These are phyloP conservation scores for Gandaritis pyraliata DNA, from an alignment of 2,888 invertebrate genomes.

Conservation along the genomic window DNA sequence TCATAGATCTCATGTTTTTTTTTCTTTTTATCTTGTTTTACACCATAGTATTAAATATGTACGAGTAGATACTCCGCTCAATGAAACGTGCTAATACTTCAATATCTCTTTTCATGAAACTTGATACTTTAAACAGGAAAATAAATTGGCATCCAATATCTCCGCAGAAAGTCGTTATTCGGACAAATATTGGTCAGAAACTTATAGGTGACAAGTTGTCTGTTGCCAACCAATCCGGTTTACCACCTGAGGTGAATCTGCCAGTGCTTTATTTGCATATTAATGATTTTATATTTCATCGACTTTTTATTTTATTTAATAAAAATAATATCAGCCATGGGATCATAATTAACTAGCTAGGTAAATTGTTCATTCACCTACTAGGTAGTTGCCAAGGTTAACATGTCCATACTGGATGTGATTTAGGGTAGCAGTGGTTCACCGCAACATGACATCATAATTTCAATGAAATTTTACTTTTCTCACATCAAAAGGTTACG, in stretches of 20 bases:
- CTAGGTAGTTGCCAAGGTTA: constrained; percentile 20
- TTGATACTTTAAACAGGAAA: constrained; percentile 26
- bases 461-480: constrained; percentile 31
- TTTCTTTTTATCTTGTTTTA: neutral
- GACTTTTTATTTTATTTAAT: constrained; percentile 61
- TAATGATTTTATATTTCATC: constrained; percentile 67
- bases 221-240: constrained; percentile 79
- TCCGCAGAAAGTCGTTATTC: constrained; percentile 57
- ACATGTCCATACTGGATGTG: constrained; percentile 10
- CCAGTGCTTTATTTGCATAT: constrained; percentile 70
- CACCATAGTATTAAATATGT: neutral
- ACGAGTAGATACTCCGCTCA: neutral
- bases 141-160: constrained; percentile 41
- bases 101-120: constrained; percentile 18
- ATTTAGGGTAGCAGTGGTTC: constrained; percentile 27
- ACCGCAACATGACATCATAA: constrained; percentile 35
- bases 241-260: constrained; percentile 76
- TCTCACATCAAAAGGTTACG: constrained; percentile 37
- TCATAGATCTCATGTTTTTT: neutral
- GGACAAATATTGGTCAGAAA: constrained; percentile 53
- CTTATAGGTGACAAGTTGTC: constrained; percentile 73
- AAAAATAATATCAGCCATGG: constrained; percentile 38
- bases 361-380: constrained; percentile 29
- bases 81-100: constrained; percentile 16
- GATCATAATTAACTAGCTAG: constrained; percentile 46